Evolutionary conservation across 2,888 invertebrate species (phyloP).

Genomic region (Acanthococcus lagerstroemiae): DNA sequence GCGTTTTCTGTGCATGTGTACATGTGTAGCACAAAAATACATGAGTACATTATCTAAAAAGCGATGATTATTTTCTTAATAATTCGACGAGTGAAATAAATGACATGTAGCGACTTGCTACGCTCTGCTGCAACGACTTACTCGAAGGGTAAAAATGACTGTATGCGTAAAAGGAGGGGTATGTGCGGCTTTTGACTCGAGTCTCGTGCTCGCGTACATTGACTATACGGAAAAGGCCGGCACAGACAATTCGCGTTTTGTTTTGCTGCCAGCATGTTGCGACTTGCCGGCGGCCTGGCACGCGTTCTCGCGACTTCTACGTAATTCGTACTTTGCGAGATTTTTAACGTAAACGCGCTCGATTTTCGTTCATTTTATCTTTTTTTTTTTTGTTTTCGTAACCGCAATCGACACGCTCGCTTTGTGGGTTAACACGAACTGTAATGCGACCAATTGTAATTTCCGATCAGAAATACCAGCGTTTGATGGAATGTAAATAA

Average conservation of each 20-base stretch:
- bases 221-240: neutral
- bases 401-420: too few relatives aligned
- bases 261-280: neutral
- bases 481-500: too few relatives aligned
- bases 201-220: too few relatives aligned
- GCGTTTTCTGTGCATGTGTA: too few relatives aligned
- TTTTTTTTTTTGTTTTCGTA: too few relatives aligned
- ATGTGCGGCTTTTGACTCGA: neutral
- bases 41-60: too few relatives aligned
- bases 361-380: neutral
- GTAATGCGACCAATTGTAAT: too few relatives aligned
- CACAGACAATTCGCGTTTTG: constrained; percentile 11
- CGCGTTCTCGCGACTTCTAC: neutral
- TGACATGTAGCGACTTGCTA: too few relatives aligned
- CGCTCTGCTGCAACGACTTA: neutral
- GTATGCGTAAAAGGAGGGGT: neutral
- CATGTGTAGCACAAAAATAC: too few relatives aligned
- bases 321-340: neutral
- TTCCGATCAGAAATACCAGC: too few relatives aligned
- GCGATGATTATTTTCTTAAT: neutral
- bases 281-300: neutral
- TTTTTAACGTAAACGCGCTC: neutral
- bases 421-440: too few relatives aligned
- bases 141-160: neutral
- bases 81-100: neutral